Base-by-base conservation (phyloP, 2,797 vertebrate genomes). In the Leucoraja ocellata region DNA sequence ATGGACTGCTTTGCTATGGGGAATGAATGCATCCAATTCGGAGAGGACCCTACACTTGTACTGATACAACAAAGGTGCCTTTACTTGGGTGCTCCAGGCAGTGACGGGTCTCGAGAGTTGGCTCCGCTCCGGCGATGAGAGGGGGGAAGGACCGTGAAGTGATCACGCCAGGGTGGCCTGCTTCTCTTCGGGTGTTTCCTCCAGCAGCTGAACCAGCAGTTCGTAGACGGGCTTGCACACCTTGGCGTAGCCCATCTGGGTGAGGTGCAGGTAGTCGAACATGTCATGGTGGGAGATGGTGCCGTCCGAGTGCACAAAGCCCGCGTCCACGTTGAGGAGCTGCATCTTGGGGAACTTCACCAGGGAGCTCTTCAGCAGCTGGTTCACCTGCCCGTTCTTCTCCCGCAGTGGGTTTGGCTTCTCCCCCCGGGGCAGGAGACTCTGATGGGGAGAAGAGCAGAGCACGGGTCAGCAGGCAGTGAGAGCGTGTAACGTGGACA, bases 241-340 rank as follows among this genome's bases (percentile, higher is more conserved):
- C 94, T 96, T 96, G 83, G 97, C 96, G 93, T 99, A 99, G 83
- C 98, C 98, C 10, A 96, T 94, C 23, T 97, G 95, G 0, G 98
- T 99, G 95, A 99, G 97, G 96, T 99, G 98, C 95, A 99, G 98
- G 96, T 98, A 99, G 96, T 99, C 98, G 90, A 99, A 99, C 98
- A 99, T 99, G 96, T 98, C 98, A 94, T 98, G 97, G 94, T 96
- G 96, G 93, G 97, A 97, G 96, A 99, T 97, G 96, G 98, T 96
- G 94, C 98, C 98, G 1, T 99, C 98, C 0, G 98, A 98, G 96
- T 99, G 98, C 96, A 99, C 97, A 4, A 99, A 98, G 94, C 97
- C 96, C 0, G 94, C 95, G 18, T 98, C 97, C 93, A 97, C 96
- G 0, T 99, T 98, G 95, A 99, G 96, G 79, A 99, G 96, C 96